Evolutionary conservation across 2,797 vertebrate species (phyloP), one percentile per base, ranked within the genome.

Genomic region (Onychomys leucogaster): DNA sequence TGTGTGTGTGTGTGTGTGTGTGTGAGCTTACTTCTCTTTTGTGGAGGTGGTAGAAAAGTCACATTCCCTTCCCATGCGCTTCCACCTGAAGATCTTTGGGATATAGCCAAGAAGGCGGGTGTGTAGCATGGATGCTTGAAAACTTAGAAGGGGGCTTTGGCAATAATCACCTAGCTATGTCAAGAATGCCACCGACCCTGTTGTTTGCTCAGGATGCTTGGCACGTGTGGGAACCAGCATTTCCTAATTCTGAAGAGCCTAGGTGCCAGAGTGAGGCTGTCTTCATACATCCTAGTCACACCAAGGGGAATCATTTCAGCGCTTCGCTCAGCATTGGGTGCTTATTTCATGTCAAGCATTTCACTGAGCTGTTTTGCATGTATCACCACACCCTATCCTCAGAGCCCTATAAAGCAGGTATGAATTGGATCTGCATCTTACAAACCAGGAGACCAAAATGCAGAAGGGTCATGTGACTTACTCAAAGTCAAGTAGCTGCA

Each of bases 381-480:
- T 5, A 0, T 87, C 11, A 6, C 43, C 21, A 14, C 32, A 61
- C 52, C 78, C 67, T 43, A 46, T 90, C 75, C 37, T 92, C 34
- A 6, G 0, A 37, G 75, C 4, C 34, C 29, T 69, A 0, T 13
- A 57, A 87, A 93, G 29, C 83, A 94, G 59, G 49, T 67, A 9
- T 32, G 52, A 52, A 57, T 71, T 82, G 76, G 49, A 88, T 90
- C 34, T 29, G 10, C 3, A 73, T n/a, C 88, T 91, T 27, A 29
- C 49, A 49, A 69, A 84, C 11, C 59, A 94, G 34, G 73, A 96
- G 94, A 78, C 57, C 6, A 46, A 90, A 95, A 83, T 67, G 46
- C 73, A 69, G 80, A 34, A 52, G 91, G 81, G 49, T 29, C 16
- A 46, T 13, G 49, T 21, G 63, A 81, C 34, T 77, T 87, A 41